Conservation (phyloP, 2,797 vertebrate genomes). For the Arrhamphus sclerolepis region DNA sequence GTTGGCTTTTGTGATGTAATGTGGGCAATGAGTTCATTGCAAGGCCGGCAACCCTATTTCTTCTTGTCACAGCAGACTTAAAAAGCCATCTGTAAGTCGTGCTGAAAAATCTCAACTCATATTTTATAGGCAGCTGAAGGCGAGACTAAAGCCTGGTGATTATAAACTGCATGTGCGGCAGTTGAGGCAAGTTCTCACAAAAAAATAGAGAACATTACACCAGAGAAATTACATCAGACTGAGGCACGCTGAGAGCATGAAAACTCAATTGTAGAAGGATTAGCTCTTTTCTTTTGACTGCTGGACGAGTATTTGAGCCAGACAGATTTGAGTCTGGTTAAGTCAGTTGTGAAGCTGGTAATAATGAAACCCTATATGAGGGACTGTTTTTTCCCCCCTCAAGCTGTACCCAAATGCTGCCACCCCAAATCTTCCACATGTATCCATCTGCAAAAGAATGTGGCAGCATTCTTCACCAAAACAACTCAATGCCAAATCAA, state of each 20-base stretch:
- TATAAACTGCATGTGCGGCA: conserved; percentile 38
- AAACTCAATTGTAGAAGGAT: conserved; percentile 46
- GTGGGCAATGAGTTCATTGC: conserved; percentile 39
- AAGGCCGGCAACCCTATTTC: conserved; percentile 23
- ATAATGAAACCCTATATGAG: background rate
- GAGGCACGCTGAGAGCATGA: conserved; percentile 36
- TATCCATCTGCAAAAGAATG: conserved; percentile 57
- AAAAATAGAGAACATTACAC: conserved; percentile 41
- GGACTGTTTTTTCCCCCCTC: conserved; percentile 13
- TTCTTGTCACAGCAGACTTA: background rate
- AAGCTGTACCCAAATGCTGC: conserved; percentile 10
- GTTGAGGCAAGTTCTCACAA: conserved; percentile 35
- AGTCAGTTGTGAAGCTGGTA: conserved; percentile 37
- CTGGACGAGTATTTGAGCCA: conserved; percentile 33
- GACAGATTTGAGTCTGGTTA: conserved; percentile 36
- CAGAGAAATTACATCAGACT: conserved; percentile 56
- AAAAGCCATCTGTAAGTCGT: conserved; percentile 2
- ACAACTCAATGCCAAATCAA: conserved; percentile 71
- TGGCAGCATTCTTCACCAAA: conserved; percentile 59
- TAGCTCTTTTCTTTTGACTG: conserved; percentile 36
- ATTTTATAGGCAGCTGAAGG: conserved; percentile 17
- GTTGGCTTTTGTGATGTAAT: conserved; percentile 68
- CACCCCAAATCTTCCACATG: conserved; percentile 2
- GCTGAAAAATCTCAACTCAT: conserved; percentile 16
- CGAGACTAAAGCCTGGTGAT: conserved; percentile 20